Evolutionary conservation across 2,113 vertebrate genomes (phyloP).

Genomic region (human (Homo sapiens)): GRCh38 chr17:69067001-69067500

Average conservation of each 20-base stretch:
- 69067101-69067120: neutral
- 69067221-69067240: neutral
- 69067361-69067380: too few species aligned
- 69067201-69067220: neutral
- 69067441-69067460: too few species aligned
- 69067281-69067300: too few species aligned
- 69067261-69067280: neutral
- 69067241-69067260: neutral
- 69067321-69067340: too few species aligned
- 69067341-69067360: too few species aligned
- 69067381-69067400: too few species aligned
- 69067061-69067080: neutral
- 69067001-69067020: neutral
- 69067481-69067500: too few species aligned
- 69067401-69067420: too few species aligned
- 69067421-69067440: too few species aligned
- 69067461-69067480: too few species aligned
- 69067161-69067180: neutral
- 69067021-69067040: neutral
- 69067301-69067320: too few species aligned
- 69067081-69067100: neutral
- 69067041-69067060: neutral
- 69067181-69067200: neutral
- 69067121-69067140: neutral
- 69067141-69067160: accelerated